Conservation (phyloP, 1,140 invertebrate species). For the Scylla paramamosain region DNA sequence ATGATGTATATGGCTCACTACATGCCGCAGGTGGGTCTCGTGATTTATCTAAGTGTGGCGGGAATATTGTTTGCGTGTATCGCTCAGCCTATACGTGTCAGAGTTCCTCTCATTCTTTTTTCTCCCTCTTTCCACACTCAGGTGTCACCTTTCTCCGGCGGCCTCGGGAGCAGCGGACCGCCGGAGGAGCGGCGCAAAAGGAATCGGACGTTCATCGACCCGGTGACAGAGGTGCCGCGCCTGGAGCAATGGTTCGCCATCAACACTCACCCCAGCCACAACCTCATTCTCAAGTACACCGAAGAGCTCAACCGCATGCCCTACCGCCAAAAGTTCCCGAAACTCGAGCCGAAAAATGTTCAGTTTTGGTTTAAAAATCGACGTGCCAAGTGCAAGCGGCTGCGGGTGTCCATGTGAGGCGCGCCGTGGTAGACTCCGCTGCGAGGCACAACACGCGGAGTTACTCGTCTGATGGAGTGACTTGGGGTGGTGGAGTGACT, state of each 20-base stretch:
- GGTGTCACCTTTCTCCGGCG: constrained; percentile 76
- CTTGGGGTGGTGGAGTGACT: neutral
- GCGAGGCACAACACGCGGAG: neutral
- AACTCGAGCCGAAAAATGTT: constrained; percentile 98
- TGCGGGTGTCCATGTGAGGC: constrained; percentile 75
- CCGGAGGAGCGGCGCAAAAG: constrained; percentile 91
- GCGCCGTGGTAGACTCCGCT: neutral
- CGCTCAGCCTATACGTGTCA: neutral
- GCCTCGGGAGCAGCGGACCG: constrained; percentile 72
- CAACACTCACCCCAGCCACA: constrained; percentile 98
- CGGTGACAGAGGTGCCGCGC: constrained; percentile 97
- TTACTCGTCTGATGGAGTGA: neutral
- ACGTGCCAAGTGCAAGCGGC: constrained; percentile 92
- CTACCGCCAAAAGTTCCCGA: constrained; percentile 95
- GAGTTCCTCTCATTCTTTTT: neutral
- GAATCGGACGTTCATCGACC: constrained; percentile 99
- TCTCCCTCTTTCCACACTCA: constrained; percentile 22
- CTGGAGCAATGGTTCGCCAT: constrained; percentile 98
- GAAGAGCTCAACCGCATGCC: constrained; percentile 97
- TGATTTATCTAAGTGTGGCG: neutral
- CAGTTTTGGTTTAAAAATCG: constrained; percentile 94
- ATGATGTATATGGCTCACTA: constrained; percentile 96
- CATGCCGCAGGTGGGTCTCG: constrained; percentile 80
- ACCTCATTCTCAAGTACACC: constrained; percentile 97
- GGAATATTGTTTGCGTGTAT: constrained; percentile 3